Evolutionary conservation across 2,888 invertebrate species (phyloP).

Genomic region (Cinara cedri): DNA sequence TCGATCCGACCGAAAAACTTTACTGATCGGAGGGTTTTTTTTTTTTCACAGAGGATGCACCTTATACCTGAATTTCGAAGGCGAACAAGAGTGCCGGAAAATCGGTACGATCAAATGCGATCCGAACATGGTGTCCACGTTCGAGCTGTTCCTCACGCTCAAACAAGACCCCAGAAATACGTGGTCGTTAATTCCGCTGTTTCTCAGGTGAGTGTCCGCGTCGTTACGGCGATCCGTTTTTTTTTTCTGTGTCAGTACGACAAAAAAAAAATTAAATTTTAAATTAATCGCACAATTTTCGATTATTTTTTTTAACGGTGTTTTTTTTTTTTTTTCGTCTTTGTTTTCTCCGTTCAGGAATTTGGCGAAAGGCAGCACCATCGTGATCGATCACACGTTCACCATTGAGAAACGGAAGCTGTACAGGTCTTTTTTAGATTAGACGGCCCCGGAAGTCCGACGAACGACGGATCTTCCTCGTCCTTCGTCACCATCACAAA

Average conservation of each 20-base stretch:
- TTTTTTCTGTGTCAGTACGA: conserved; percentile 26
- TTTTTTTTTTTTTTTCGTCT: conserved; percentile 14
- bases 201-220: conserved; percentile 78
- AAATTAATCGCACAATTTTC: no score
- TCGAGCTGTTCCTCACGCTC: conserved; percentile 86
- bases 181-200: conserved; percentile 88
- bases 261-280: no score
- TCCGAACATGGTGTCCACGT: conserved; percentile 85
- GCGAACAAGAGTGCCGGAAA: conserved; percentile 71
- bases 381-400: conserved; percentile 88
- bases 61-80: conserved; percentile 83
- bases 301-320: no score
- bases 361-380: conserved; percentile 82
- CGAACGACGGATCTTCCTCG: conserved; percentile 43
- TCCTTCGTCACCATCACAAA: no score
- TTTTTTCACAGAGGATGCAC: conserved; percentile 72
- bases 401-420: conserved; percentile 89
- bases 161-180: conserved; percentile 77
- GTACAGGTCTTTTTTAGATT: conserved; percentile 76
- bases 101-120: conserved; percentile 86
- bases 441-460: conserved; percentile 53
- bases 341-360: conserved; percentile 69
- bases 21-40: conserved; percentile 28
- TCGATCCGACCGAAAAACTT: background rate
- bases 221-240: conserved; percentile 3